Conservation (phyloP, 2,888 invertebrate genomes). For the Diloba caeruleocephala region DNA sequence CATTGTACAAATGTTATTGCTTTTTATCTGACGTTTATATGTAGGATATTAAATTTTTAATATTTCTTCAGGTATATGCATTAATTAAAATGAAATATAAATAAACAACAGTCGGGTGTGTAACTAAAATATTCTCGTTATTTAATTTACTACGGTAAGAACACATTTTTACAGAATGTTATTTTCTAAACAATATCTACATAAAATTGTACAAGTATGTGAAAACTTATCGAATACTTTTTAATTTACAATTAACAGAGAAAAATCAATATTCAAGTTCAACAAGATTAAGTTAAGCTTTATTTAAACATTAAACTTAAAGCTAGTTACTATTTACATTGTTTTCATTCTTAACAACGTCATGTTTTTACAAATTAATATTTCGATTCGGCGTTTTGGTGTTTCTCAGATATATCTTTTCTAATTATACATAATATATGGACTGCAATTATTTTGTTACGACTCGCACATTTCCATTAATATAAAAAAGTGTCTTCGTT, state of each 20-base stretch:
- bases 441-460: too few species aligned
- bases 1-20: too few species aligned
- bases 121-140: slow-evolving; percentile 90
- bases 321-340: slow-evolving; percentile 82
- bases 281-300: slow-evolving; percentile 87
- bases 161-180: slow-evolving; percentile 90
- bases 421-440: too few species aligned
- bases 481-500: too few species aligned
- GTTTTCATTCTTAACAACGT: slow-evolving; percentile 74
- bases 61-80: slow-evolving; percentile 3
- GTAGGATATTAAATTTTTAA: not conserved
- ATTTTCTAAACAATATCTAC: slow-evolving; percentile 88
- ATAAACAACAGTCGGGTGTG: slow-evolving; percentile 78
- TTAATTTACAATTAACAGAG: slow-evolving; percentile 87
- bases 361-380: slow-evolving; percentile 76
- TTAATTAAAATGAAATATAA: slow-evolving; percentile 58
- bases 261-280: slow-evolving; percentile 85
- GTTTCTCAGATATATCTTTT: slow-evolving; percentile 48
- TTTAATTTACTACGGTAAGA: slow-evolving; percentile 90
- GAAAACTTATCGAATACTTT: slow-evolving; percentile 84
- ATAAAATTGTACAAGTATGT: slow-evolving; percentile 88
- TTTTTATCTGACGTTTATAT: slow-evolving; percentile 1
- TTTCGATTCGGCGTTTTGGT: slow-evolving; percentile 65
- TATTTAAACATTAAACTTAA: slow-evolving; percentile 73
- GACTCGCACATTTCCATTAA: too few species aligned